Percentiles rank a stretch among this genome's conserved stretches.
Evolutionary conservation across 92 coral and sea anemone species (phyloP).

Genomic region (Phymanthus crucifer): DNA sequence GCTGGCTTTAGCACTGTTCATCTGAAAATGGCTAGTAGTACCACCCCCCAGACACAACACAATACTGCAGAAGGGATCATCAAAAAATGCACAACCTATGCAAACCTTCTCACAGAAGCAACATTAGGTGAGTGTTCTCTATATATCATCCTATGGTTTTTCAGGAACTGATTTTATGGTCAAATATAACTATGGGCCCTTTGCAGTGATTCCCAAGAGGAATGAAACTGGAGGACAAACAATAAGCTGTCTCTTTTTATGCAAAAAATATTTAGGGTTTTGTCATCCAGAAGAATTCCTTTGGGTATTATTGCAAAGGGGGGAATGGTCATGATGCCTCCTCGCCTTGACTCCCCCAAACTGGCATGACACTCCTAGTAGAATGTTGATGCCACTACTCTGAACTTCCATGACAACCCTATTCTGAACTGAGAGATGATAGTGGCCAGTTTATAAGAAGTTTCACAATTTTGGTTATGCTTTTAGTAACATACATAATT

Average conservation of each 20-base stretch:
- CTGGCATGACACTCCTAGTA: not conserved
- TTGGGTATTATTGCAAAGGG: too few species aligned
- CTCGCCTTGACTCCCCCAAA: too few species aligned
- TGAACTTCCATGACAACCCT: not conserved
- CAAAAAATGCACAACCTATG: slow-evolving; percentile 77
- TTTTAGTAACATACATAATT: not conserved
- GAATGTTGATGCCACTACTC: not conserved
- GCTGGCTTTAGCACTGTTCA: not conserved
- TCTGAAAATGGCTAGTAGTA: slow-evolving; percentile 41
- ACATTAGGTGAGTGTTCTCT: slow-evolving; percentile 48
- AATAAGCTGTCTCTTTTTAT: too few species aligned
- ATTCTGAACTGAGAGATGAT: not conserved
- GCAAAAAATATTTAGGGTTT: too few species aligned
- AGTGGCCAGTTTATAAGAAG: slow-evolving; percentile 9
- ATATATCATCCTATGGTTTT: not conserved
- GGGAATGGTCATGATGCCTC: not conserved
- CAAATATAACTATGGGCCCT: too few species aligned
- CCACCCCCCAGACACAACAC: slow-evolving; percentile 57
- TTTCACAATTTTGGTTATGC: not conserved
- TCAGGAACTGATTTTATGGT: too few species aligned
- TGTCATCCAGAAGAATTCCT: too few species aligned
- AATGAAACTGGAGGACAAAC: too few species aligned
- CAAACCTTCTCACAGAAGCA: slow-evolving; percentile 73
- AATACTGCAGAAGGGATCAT: slow-evolving; percentile 73
- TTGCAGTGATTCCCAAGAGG: too few species aligned